Conservation (phyloP, 53 echinoderm and acorn worm genomes). For the Zoroaster sp. region DNA sequence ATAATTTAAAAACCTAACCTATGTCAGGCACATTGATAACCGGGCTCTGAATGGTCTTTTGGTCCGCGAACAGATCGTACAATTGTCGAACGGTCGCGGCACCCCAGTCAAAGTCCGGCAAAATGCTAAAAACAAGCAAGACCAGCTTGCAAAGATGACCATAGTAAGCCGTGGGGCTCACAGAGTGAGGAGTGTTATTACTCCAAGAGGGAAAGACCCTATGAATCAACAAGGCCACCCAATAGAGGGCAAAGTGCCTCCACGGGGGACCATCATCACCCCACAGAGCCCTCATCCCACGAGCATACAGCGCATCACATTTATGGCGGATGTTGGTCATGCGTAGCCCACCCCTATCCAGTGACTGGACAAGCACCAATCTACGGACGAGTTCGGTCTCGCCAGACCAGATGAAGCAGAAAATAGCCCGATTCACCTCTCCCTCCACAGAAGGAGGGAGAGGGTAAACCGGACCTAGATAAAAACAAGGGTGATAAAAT, state of each 20-base stretch:
- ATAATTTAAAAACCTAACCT: neutral
- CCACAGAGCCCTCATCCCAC: neutral
- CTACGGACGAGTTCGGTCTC: slow-evolving; percentile 13
- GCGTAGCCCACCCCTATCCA: neutral
- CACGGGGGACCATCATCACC: neutral
- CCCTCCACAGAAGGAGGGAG: neutral
- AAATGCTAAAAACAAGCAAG: neutral
- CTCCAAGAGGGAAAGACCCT: neutral
- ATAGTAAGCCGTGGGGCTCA: neutral
- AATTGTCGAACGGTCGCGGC: neutral
- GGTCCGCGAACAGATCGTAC: neutral
- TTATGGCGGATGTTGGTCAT: neutral
- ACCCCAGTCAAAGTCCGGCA: neutral
- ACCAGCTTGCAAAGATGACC: neutral
- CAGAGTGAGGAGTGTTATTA: neutral
- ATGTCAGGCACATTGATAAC: neutral
- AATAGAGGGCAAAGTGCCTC: neutral
- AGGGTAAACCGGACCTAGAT: slow-evolving; percentile 6
- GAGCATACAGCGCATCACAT: neutral
- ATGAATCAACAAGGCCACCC: neutral
- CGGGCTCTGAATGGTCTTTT: neutral
- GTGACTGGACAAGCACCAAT: neutral
- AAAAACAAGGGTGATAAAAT: neutral
- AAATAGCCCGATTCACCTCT: neutral
- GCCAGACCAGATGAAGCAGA: slow-evolving; percentile 15